These are phyloP conservation scores for Dryomyza anilis DNA, from an alignment of 2,888 invertebrate genomes.

Conservation along the genomic window DNA sequence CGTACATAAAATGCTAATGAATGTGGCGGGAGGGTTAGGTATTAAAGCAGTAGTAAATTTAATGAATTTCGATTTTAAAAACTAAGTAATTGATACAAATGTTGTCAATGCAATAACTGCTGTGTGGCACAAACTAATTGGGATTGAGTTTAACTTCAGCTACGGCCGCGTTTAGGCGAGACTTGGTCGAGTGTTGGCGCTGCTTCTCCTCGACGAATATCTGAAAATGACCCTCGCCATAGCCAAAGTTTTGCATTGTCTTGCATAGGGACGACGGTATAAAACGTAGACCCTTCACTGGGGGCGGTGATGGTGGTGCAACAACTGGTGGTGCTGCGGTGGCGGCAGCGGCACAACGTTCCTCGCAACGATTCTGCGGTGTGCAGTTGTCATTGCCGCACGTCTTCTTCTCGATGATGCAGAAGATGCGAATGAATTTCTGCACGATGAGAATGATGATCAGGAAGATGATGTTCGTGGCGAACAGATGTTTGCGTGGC, in stretches of 20 bases:
- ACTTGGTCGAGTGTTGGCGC: slow-evolving; percentile 40
- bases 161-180: slow-evolving; percentile 46
- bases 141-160: slow-evolving; percentile 51
- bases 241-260: slow-evolving; percentile 49
- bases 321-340: slow-evolving; percentile 6
- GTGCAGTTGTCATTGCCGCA: slow-evolving; percentile 30
- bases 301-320: slow-evolving; percentile 29
- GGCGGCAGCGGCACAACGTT: slow-evolving; percentile 20
- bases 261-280: slow-evolving; percentile 46
- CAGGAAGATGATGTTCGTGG: slow-evolving; percentile 47
- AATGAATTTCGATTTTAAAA: no score
- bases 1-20: no score
- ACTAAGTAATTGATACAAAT: no score
- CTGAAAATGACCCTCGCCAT: slow-evolving; percentile 52
- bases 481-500: slow-evolving; percentile 48
- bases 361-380: slow-evolving; percentile 30
- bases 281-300: slow-evolving; percentile 41
- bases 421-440: slow-evolving; percentile 47
- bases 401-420: slow-evolving; percentile 46
- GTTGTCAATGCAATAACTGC: no score
- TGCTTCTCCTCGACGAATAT: slow-evolving; percentile 54
- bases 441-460: slow-evolving; percentile 48
- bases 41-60: no score
- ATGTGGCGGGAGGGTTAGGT: no score
- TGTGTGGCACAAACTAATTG: slow-evolving; percentile 22